These are phyloP conservation scores for Tortricodes alternella DNA, from an alignment of 2,888 invertebrate genomes.

Conservation along the genomic window DNA sequence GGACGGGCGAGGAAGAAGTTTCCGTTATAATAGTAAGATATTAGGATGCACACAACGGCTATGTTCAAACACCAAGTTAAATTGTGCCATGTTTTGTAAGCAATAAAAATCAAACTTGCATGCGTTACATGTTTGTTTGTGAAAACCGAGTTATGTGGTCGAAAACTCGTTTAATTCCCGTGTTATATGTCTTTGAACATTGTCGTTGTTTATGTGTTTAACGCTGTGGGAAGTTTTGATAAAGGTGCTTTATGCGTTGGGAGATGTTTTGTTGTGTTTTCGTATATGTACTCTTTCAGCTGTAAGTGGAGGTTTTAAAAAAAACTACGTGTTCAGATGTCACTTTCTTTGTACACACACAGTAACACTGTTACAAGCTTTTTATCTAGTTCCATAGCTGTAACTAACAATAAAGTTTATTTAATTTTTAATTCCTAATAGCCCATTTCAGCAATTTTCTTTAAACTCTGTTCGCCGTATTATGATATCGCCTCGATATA, in stretches of 20 bases:
- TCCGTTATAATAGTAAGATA: slow-evolving; percentile 67
- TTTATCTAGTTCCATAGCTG: too few relatives aligned
- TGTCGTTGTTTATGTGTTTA: neutral
- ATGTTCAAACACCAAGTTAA: neutral
- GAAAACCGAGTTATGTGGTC: too few relatives aligned
- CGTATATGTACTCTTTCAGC: neutral
- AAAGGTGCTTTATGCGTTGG: slow-evolving; percentile 5
- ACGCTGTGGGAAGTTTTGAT: neutral
- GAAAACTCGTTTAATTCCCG: too few relatives aligned
- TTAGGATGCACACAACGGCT: slow-evolving; percentile 8
- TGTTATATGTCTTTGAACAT: neutral
- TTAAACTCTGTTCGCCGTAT: too few relatives aligned
- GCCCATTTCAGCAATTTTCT: too few relatives aligned
- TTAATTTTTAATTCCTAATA: too few relatives aligned
- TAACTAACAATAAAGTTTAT: too few relatives aligned
- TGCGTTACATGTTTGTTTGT: too few relatives aligned
- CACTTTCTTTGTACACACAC: neutral
- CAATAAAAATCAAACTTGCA: too few relatives aligned
- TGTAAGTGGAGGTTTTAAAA: neutral
- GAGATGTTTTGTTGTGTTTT: neutral
- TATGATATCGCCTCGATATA: too few relatives aligned
- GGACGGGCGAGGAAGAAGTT: slow-evolving; percentile 68
- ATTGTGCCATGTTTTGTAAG: slow-evolving; percentile 20
- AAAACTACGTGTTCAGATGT: neutral
- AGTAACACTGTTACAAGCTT: too few relatives aligned